Conservation (phyloP, 1,140 invertebrate genomes). For the Drosophila ambigua region DNA sequence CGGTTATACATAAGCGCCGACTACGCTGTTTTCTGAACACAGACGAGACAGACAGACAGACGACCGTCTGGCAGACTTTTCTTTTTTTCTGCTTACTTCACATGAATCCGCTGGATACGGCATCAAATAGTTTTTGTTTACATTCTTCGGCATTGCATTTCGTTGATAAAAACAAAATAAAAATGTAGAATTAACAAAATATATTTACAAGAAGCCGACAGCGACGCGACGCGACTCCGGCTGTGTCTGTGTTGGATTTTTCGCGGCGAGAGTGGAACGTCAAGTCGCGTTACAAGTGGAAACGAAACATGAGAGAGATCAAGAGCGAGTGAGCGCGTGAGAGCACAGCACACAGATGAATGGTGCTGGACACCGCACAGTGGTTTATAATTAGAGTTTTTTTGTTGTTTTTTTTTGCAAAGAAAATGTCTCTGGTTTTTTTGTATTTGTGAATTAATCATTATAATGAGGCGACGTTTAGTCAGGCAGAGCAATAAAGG, state of each 20-base stretch:
- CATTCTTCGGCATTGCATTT: slow-evolving; percentile 32
- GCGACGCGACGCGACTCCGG: slow-evolving; percentile 36
- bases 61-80: slow-evolving; percentile 7
- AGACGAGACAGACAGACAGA: slow-evolving; percentile 3
- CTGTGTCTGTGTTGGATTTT: slow-evolving; percentile 48
- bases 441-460: slow-evolving; percentile 60
- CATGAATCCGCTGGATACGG: slow-evolving; percentile 10
- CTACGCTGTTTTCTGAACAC: background rate
- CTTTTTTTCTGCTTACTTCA: slow-evolving; percentile 29
- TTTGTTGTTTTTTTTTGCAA: slow-evolving; percentile 31
- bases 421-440: slow-evolving; percentile 46
- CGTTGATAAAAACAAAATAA: slow-evolving; percentile 14
- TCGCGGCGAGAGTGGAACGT: slow-evolving; percentile 61
- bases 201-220: slow-evolving; percentile 51
- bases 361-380: slow-evolving; percentile 45
- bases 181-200: slow-evolving; percentile 46
- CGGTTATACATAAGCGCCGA: slow-evolving; percentile 43
- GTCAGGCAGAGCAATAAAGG: slow-evolving; percentile 45
- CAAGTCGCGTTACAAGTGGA: slow-evolving; percentile 62
- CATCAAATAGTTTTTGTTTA: slow-evolving; percentile 33
- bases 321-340: slow-evolving; percentile 40
- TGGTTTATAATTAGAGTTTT: slow-evolving; percentile 62
- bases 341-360: slow-evolving; percentile 33
- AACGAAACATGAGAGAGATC: slow-evolving; percentile 54
- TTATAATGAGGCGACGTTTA: slow-evolving; percentile 72